phyloP scores from a whole-genome alignment of 2,113 vertebrate species.

The Aramus guarauna region DNA sequence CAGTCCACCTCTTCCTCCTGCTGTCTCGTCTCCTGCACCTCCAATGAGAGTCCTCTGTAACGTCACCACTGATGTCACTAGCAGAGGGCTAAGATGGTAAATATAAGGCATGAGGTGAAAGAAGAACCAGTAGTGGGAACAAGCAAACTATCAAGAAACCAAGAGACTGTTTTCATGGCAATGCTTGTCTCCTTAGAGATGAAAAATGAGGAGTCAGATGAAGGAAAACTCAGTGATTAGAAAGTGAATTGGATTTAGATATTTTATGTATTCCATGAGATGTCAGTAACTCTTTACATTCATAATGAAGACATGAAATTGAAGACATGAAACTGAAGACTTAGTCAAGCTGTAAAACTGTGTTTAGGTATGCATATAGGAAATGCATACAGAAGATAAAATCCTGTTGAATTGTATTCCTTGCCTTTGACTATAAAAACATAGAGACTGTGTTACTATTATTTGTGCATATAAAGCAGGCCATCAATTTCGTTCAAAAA shows the following conservation, averaged over 20 bases:
- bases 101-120: not conserved
- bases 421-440: constrained; percentile 2
- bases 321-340: not conserved
- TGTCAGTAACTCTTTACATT: not conserved
- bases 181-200: constrained; percentile 53
- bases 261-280: not conserved
- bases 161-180: constrained; percentile 40
- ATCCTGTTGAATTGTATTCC: not conserved
- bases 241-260: not conserved
- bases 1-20: constrained; percentile 37
- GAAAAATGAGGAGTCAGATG: constrained; percentile 42
- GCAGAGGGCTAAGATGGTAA: not conserved
- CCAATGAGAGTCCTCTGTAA: not conserved
- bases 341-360: not conserved
- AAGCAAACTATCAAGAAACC: not conserved
- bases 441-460: constrained; percentile 15
- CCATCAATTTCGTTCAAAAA: constrained; percentile 9
- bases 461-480: constrained; percentile 23
- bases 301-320: not conserved
- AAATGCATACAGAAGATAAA: not conserved
- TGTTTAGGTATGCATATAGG: not conserved
- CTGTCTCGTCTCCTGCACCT: not conserved
- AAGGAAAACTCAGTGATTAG: constrained; percentile 28
- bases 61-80: constrained; percentile 1
- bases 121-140: not conserved